Base-by-base conservation (phyloP, 2,113 vertebrate genomes). In the Labrus mixtus region DNA sequence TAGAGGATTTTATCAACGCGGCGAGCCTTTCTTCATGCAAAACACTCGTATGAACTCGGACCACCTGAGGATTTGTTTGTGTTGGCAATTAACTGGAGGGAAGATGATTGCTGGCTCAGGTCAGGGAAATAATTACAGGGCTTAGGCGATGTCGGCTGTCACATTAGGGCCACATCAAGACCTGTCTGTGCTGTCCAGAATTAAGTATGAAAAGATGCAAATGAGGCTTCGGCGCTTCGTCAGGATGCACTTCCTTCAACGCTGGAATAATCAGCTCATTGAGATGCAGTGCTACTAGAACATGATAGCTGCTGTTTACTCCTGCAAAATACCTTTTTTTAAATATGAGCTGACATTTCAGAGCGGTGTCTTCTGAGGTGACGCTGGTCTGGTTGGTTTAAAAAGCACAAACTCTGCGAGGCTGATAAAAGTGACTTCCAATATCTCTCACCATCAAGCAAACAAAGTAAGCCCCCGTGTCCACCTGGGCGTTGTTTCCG, bases 201-300 rank as follows among this genome's bases (percentile, higher is more conserved):
- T 91, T 92, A 91, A 90, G 90, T 90, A 90, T 89, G 89, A 87
- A 94, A 90, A 91, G 81, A 93, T 92, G 92, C 92, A 93, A 94
- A 94, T 93, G 84, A 93, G 90, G 67, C 72, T 68, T 79, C 22
- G 63, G 29, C 66, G 61, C 74, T 68, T 88, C 53, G 65, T 61
- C 71, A 66, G 69, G 73, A 80, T 85, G 84, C 66, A 88, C 85
- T 84, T 92, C 87, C 91, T 90, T 84, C 84, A 84, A 78, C 79
- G 77, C 67, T 22, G 71, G 71, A 74, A 82, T 92, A 91, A 92
- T 87, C 75, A 83, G 81, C 91, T 93, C 88, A 90, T 94, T 93
- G 85, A 78, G 68, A 94, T 94, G 86, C 91, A 80, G 83, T 33
- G 81, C 81, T 76, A 82, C 74, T 67, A 74, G 69, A 58, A 68